phyloP scores from a whole-genome alignment of 1,140 invertebrate genomes.

The Helicoverpa armigera region DNA sequence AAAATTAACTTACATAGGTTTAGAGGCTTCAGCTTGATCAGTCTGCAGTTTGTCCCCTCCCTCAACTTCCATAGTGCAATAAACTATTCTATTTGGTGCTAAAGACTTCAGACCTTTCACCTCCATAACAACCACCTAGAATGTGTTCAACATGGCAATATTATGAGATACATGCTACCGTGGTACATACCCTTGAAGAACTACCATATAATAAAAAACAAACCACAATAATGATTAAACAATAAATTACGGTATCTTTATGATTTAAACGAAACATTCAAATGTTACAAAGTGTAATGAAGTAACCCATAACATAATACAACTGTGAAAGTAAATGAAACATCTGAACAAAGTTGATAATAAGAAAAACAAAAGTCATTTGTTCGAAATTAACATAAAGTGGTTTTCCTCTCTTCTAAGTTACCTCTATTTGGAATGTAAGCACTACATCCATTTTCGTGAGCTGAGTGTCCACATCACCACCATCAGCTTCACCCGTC shows the following conservation, averaged over 20 bases:
- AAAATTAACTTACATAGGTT: conserved; percentile 93
- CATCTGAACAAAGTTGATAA: too few relatives aligned
- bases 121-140: conserved; percentile 98
- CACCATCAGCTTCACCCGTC: conserved; percentile 93
- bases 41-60: conserved; percentile 99
- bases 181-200: neutral
- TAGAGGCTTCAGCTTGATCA: conserved; percentile 99
- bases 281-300: neutral
- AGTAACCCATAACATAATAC: neutral
- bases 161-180: neutral
- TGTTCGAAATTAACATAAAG: too few relatives aligned
- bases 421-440: conserved; percentile 98
- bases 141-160: conserved; percentile 55
- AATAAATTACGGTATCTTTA: too few relatives aligned
- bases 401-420: conserved; percentile 51
- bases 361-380: too few relatives aligned
- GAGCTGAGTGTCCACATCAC: conserved; percentile 95
- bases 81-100: conserved; percentile 98
- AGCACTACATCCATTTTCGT: conserved; percentile 99
- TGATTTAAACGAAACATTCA: too few relatives aligned
- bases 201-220: neutral
- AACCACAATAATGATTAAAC: neutral
- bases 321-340: too few relatives aligned
- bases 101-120: conserved; percentile 99
- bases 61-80: conserved; percentile 99